Percentiles rank a stretch among this genome's conserved stretches.
These are phyloP conservation scores for Pterocles burchelli DNA, from an alignment of 2,113 vertebrate genomes.

Conservation along the genomic window DNA sequence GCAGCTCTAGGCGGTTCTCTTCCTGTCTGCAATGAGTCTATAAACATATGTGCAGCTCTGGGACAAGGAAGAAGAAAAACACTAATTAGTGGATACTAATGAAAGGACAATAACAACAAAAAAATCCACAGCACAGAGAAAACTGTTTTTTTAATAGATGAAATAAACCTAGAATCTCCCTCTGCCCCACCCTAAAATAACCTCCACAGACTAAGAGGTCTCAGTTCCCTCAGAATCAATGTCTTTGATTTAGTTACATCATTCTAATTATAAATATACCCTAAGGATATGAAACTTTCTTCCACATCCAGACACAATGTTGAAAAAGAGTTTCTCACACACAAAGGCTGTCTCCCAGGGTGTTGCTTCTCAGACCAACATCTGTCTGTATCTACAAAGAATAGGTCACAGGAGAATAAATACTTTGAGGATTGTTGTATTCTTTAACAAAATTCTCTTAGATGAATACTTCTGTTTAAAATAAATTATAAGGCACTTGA, in stretches of 20 bases:
- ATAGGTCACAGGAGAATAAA: not conserved
- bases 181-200: constrained; percentile 14
- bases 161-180: not conserved
- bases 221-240: constrained; percentile 12
- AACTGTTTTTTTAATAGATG: not conserved
- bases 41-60: not conserved
- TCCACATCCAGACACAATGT: not conserved
- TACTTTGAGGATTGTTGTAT: not conserved
- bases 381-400: not conserved
- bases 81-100: not conserved
- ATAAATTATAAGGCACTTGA: not conserved
- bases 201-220: not conserved
- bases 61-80: not conserved
- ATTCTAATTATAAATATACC: constrained; percentile 36
- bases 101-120: not conserved
- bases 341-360: not conserved
- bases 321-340: constrained; percentile 22
- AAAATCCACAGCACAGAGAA: not conserved
- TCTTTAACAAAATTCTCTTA: not conserved
- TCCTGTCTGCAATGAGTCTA: accelerated
- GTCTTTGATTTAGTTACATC: constrained; percentile 22
- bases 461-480: not conserved
- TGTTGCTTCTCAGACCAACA: not conserved
- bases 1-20: not conserved
- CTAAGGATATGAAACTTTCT: constrained; percentile 41